phyloP scores from a whole-genome alignment of 2,113 vertebrate genomes.

The Nymphicus hollandicus region DNA sequence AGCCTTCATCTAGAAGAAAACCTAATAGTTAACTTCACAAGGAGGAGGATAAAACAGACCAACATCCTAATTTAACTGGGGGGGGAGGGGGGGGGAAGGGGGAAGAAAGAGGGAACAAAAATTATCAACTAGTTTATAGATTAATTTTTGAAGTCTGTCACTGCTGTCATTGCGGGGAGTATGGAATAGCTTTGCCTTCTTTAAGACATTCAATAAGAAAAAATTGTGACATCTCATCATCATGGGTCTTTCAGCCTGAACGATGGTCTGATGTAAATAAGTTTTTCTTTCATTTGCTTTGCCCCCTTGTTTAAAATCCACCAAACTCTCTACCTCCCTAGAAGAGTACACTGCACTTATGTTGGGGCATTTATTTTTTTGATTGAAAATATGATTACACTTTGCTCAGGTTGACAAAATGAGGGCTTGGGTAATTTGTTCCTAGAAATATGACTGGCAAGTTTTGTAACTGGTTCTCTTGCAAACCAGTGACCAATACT shows the following conservation, averaged over 20 bases:
- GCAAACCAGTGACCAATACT: not conserved
- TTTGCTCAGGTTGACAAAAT: not conserved
- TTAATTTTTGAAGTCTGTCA: not conserved
- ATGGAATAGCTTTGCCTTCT: not conserved
- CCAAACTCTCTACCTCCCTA: not conserved
- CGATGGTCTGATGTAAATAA: not conserved
- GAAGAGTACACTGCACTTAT: not conserved
- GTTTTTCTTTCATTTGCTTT: not conserved
- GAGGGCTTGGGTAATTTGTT: not conserved
- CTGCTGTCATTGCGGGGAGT: not conserved
- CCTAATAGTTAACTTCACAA: not conserved
- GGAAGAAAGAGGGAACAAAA: not conserved
- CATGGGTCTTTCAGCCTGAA: not conserved
- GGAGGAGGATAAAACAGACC: not conserved
- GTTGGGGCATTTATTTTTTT: not conserved
- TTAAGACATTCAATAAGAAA: not conserved
- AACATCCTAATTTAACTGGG: not conserved
- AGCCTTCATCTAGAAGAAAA: not conserved
- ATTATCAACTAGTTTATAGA: not conserved
- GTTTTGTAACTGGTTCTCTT: not conserved
- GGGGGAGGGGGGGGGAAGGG: fast-evolving
- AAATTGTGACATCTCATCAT: not conserved
- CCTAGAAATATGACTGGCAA: not conserved
- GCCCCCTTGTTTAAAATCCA: not conserved
- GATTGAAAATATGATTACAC: not conserved